Conservation (phyloP, 2,888 invertebrate genomes). For the Ernsta delagoae region DNA sequence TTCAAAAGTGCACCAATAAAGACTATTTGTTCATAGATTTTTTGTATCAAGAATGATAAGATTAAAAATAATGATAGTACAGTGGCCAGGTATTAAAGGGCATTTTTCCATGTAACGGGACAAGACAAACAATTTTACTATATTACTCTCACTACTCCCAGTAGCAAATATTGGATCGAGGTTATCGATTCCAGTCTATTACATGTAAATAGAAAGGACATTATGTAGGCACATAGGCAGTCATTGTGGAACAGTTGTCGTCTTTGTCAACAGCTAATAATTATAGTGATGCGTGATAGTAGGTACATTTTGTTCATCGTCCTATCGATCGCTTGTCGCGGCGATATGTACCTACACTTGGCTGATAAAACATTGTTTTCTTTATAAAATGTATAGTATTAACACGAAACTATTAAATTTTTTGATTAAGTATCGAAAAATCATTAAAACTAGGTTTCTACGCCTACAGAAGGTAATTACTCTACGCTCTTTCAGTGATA, state of each 20-base stretch:
- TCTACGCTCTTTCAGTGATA: too few species aligned
- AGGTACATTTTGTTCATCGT: slow-evolving; percentile 12
- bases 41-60: background rate
- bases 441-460: too few species aligned
- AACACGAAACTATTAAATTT: too few species aligned
- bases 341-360: too few species aligned
- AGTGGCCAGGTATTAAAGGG: background rate
- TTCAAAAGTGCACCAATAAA: too few species aligned
- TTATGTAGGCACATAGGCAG: background rate
- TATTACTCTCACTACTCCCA: background rate
- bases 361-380: too few species aligned
- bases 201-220: slow-evolving; percentile 8
- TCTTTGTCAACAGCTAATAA: slow-evolving; percentile 41
- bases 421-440: too few species aligned
- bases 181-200: slow-evolving; percentile 6
- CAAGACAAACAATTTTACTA: background rate
- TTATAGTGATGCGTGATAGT: slow-evolving; percentile 40
- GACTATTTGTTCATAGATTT: background rate
- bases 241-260: slow-evolving; percentile 27
- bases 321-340: slow-evolving; percentile 20
- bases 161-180: slow-evolving; percentile 14
- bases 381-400: too few species aligned
- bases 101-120: background rate
- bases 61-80: background rate
- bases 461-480: too few species aligned